Evolutionary conservation across 1,140 invertebrate species (phyloP).

Genomic region (Dinoponera quadriceps): DNA sequence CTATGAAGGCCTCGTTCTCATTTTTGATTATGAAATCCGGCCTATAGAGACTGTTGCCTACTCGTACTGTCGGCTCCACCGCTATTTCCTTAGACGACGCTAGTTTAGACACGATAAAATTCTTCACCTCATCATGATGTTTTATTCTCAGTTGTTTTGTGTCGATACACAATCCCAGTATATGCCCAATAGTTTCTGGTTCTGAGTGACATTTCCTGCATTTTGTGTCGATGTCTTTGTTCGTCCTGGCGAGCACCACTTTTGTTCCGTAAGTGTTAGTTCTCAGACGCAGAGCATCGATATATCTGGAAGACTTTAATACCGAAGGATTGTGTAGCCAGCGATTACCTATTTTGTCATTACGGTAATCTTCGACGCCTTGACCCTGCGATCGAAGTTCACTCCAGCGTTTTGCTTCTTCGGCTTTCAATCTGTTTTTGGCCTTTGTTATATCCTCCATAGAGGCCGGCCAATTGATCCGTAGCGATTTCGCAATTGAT

Average conservation of each 20-base stretch:
- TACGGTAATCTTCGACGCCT: not conserved
- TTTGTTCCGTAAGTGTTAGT: conserved; percentile 6
- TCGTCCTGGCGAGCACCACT: not conserved
- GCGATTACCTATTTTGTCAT: not conserved
- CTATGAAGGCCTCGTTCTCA: conserved; percentile 66
- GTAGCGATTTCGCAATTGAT: not conserved
- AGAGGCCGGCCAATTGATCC: conserved; percentile 9
- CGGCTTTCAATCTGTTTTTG: not conserved
- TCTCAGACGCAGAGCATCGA: not conserved
- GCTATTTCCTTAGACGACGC: not conserved
- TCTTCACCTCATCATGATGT: conserved; percentile 16
- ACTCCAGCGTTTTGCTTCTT: not conserved
- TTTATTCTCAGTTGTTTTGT: not conserved
- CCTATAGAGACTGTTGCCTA: not conserved
- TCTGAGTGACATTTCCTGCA: not conserved
- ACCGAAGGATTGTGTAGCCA: not conserved
- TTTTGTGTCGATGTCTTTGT: not conserved
- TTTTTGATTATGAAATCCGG: conserved; percentile 28
- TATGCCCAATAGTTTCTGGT: conserved; percentile 16
- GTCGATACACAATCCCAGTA: not conserved
- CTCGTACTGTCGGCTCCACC: not conserved
- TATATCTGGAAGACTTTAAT: conserved; percentile 14
- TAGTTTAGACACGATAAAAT: not conserved
- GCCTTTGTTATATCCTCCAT: not conserved
- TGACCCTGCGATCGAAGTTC: not conserved